phyloP scores from a whole-genome alignment of 2,888 invertebrate species.

The Himalopsyche kuldschensis region DNA sequence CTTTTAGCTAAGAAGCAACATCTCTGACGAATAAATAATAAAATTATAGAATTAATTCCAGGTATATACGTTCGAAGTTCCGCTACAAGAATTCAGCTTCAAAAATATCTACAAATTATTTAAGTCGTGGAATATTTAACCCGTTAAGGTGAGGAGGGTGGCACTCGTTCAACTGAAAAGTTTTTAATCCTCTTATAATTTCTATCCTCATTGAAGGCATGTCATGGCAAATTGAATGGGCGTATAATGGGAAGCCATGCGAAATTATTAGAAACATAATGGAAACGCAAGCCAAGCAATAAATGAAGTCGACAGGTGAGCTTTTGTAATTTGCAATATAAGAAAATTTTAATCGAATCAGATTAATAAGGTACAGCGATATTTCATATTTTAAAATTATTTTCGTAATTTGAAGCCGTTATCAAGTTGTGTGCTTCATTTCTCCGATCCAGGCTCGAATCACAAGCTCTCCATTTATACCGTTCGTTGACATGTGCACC shows the following conservation, averaged over 20 bases:
- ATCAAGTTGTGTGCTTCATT: too few relatives aligned
- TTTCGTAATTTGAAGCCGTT: too few relatives aligned
- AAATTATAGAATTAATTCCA: not conserved
- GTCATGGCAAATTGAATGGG: conserved; percentile 21
- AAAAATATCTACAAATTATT: conserved; percentile 2
- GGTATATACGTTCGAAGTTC: not conserved
- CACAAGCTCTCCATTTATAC: too few relatives aligned
- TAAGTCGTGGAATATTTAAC: conserved; percentile 10
- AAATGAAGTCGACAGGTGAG: conserved; percentile 20
- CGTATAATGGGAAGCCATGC: not conserved
- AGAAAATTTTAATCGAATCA: not conserved
- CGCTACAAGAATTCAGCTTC: not conserved
- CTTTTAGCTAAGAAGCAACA: too few relatives aligned
- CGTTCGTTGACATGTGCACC: too few relatives aligned
- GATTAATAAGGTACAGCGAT: not conserved
- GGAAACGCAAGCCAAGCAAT: conserved; percentile 21
- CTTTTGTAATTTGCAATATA: not conserved
- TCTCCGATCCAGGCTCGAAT: too few relatives aligned
- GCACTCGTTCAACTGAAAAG: conserved; percentile 17
- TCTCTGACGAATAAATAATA: not conserved
- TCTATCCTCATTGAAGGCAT: conserved; percentile 10
- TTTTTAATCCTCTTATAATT: conserved; percentile 31
- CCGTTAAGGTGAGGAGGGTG: conserved; percentile 1
- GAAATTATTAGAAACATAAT: conserved; percentile 6
- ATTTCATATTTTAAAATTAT: too few relatives aligned